Evolutionary conservation across 2,888 invertebrate species (phyloP).

Genomic region (Sarcophaga subvicina): DNA sequence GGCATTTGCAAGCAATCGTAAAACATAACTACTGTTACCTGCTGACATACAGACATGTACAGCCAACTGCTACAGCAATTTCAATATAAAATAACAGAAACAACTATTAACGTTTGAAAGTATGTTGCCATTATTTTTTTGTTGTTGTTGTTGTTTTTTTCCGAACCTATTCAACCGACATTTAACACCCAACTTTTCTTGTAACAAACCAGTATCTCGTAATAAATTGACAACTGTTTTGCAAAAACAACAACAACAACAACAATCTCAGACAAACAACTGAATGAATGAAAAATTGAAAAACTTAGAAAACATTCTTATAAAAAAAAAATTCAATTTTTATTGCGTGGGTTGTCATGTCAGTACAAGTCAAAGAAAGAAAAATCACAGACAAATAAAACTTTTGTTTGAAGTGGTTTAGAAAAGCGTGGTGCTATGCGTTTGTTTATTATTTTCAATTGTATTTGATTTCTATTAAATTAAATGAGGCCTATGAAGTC

Average conservation of each 20-base stretch:
- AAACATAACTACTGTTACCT: constrained; percentile 59
- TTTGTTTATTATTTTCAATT: no score
- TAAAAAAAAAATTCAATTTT: constrained; percentile 12
- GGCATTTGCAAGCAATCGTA: constrained; percentile 40
- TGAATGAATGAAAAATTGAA: constrained; percentile 56
- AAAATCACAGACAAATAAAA: constrained; percentile 4
- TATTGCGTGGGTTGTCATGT: constrained; percentile 55
- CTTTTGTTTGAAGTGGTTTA: no score
- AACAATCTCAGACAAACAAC: constrained; percentile 7
- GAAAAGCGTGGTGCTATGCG: no score
- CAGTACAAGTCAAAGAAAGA: constrained; percentile 21
- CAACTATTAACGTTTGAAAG: not conserved
- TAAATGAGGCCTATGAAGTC: no score
- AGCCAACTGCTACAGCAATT: not conserved
- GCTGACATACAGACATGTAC: constrained; percentile 33
- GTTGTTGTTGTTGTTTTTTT: constrained; percentile 3
- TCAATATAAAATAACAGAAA: not conserved
- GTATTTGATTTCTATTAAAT: no score
- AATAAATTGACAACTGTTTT: constrained; percentile 63
- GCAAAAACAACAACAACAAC: constrained; percentile 30
- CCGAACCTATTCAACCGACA: constrained; percentile 9
- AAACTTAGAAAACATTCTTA: constrained; percentile 7
- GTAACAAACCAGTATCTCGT: constrained; percentile 29
- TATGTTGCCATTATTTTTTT: no score
- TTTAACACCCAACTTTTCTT: constrained; percentile 36